Base-by-base conservation (phyloP, 2,888 invertebrate genomes). In the Platerodrilus igneus region DNA sequence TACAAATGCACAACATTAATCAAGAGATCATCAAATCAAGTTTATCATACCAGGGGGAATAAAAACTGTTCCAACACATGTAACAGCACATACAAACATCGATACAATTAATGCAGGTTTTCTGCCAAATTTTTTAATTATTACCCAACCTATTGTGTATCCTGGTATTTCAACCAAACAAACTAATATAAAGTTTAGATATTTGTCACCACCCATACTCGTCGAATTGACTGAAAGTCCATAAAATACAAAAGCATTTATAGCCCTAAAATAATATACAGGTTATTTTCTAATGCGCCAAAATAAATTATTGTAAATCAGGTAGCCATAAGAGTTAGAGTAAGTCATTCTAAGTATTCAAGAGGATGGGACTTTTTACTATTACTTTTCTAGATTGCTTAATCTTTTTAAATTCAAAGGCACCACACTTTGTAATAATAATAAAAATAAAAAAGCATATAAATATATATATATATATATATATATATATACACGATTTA, bases 171-270 rank as follows among this genome's bases (percentile, higher is more conserved):
- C 78, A 4, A 78, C 66, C 8, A 78, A 58, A 43, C 76, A 75
- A 2, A 78, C 78, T 16, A 80, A 57, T 6, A 77, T 70, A 57
- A 82, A 83, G 63, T 82, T 83, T 2, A 78, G 43, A 58, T 82
- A 82, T 60, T 81, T 80, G 57, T 82, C 76, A 7, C 82, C 82
- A 38, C 77, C 76, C 41, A 83, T 69, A 30, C 73, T 75, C 1
- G 78, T 79, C 0, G 82, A 75, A 58, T 79, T 81, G 14, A 83
- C 64, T 0, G 81, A 80, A 16, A 83, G 65, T 1, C 83, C 83
- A 54, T 81, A 83, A 54, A 76, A 83, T 3, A 83, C 78, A 42
- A 82, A 78, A 1, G 80, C 77, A 56, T 78, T 81, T 2, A 80
- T 75, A 13, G 74, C 71, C 80, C 76, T 69, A 35, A 50, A 62